A percentile compares a stretch with the other conserved stretches of the same genome.
Evolutionary conservation across 2,113 vertebrate genomes (phyloP).

Genomic region (Halcyon malimbica): DNA sequence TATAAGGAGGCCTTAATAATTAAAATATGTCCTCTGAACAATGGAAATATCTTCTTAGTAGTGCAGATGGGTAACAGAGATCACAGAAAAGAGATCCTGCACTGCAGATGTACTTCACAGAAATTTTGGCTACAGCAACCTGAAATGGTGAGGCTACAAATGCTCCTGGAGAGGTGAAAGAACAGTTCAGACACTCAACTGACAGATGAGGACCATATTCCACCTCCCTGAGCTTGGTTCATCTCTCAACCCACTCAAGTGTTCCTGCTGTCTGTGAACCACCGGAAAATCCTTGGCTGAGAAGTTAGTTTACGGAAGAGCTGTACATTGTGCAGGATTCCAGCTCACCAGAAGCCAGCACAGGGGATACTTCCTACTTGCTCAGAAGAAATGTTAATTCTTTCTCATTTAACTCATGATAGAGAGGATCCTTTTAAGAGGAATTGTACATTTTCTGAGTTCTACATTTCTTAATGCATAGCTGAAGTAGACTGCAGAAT

Average conservation of each 20-base stretch:
- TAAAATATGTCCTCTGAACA: background rate
- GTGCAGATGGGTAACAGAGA: background rate
- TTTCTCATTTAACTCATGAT: background rate
- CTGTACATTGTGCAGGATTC: background rate
- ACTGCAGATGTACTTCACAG: background rate
- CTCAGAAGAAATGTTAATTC: background rate
- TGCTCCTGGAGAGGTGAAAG: background rate
- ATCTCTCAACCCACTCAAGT: background rate
- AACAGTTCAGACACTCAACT: background rate
- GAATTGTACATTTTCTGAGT: background rate
- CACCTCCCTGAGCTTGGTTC: background rate
- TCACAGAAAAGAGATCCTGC: background rate
- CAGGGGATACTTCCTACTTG: background rate
- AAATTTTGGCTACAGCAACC: background rate
- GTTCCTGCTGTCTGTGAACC: background rate
- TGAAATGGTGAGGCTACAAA: background rate
- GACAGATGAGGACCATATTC: fast-evolving
- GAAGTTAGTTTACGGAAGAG: background rate
- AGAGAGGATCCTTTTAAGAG: background rate
- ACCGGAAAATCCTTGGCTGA: background rate
- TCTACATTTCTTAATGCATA: background rate
- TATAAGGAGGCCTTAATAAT: background rate
- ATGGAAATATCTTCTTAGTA: background rate
- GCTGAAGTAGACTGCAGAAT: background rate
- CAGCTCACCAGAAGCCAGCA: background rate